Evolutionary conservation across 2,113 vertebrate genomes (phyloP), one percentile per base, ranked within the genome.

Genomic region (Pluvianellus socialis): DNA sequence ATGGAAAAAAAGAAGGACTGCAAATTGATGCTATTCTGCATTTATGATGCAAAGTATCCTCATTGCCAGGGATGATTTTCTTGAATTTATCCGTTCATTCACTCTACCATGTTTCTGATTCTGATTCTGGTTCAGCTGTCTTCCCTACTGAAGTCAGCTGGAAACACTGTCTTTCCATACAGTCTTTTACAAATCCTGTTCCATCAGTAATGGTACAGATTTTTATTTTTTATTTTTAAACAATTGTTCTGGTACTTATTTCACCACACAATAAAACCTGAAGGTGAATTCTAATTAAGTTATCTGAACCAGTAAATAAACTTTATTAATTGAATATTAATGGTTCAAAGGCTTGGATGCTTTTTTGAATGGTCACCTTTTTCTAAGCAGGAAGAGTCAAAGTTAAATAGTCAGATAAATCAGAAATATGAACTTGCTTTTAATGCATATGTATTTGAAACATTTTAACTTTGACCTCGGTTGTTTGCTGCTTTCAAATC

Each of bases 401-500:
- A 88, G 53, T 74, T 80, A 95, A 91, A 74, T 62, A 75, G 84
- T 72, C 28, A 87, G 35, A 73, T 83, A 62, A 92, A 67, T 94
- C 70, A 90, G 83, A 96, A 97, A 62, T 53, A 8, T 94, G 86
- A 90, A 76, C 44, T 79, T 85, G 32, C 67, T 70, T 70, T 92
- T 93, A 73, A 81, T 68, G 28, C 28, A n/a, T 66, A 81, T 1
- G 1, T n/a, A 85, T 68, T 70, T 70, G 58, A 83, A 81, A 73
- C 8, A 38, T 72, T 91, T 71, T 53, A 61, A 82, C 44, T 92
- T 92, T 67, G 67, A 88, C 15, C 42, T 79, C 0, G 4, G 30
- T 86, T 79, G 47, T 92, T 89, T 84, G 38, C 79, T 91, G 53
- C 91, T 83, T 96, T 87, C 72, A 28, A 84, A 90, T 84, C 62